phyloP scores from a whole-genome alignment of 1,140 invertebrate species.

The Heliconius hewitsoni region DNA sequence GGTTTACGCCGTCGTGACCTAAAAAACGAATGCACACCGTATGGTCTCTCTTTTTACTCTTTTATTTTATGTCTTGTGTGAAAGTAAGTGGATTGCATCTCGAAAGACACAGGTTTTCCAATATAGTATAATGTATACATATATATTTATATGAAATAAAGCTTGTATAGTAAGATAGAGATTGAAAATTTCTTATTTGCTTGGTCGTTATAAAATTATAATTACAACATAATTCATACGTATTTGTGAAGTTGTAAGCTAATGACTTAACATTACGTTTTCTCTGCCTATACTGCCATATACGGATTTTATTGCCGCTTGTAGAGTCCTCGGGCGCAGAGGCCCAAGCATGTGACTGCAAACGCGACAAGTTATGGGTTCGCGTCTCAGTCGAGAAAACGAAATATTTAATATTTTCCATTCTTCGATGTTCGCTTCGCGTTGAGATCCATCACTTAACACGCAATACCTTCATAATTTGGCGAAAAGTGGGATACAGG shows the following conservation, averaged over 20 bases:
- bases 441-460: too few relatives aligned
- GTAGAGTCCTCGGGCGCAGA: too few relatives aligned
- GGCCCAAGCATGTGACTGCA: too few relatives aligned
- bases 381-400: too few relatives aligned
- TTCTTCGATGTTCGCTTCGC: too few relatives aligned
- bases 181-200: background rate
- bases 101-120: background rate
- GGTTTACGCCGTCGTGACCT: slow-evolving; percentile 21
- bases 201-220: background rate
- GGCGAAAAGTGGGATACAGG: background rate
- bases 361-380: too few relatives aligned
- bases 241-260: background rate
- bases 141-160: too few relatives aligned
- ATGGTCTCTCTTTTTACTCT: slow-evolving; percentile 16
- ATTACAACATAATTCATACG: background rate
- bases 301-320: too few relatives aligned
- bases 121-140: background rate
- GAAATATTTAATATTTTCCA: too few relatives aligned
- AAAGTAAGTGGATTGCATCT: slow-evolving; percentile 8
- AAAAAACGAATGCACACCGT: slow-evolving; percentile 26
- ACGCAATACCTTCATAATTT: too few relatives aligned
- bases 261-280: too few relatives aligned
- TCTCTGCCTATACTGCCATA: too few relatives aligned
- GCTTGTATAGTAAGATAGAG: background rate
- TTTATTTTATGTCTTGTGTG: background rate